Conservation (phyloP, 2,797 vertebrate genomes). For the Euthynnus affinis region DNA sequence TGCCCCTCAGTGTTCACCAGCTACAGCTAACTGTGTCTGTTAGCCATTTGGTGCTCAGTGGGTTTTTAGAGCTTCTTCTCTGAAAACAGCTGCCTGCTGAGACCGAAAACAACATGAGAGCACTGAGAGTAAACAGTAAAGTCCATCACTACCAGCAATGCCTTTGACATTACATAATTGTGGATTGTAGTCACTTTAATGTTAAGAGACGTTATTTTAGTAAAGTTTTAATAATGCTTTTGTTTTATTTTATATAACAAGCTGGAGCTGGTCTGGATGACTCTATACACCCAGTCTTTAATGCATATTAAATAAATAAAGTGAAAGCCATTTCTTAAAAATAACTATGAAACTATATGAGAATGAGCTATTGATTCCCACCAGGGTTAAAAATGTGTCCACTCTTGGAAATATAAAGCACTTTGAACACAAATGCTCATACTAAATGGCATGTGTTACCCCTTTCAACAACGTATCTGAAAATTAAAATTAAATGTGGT, state of each 20-base stretch:
- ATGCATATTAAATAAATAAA: conserved; percentile 8
- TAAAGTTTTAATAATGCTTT: not conserved
- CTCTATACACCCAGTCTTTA: not conserved
- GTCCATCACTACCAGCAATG: too few species aligned
- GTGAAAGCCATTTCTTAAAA: not conserved
- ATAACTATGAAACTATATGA: not conserved
- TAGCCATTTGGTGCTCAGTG: too few species aligned
- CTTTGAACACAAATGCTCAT: not conserved
- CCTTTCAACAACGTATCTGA: too few species aligned
- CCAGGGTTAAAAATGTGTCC: not conserved
- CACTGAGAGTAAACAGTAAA: too few species aligned
- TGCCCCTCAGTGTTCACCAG: too few species aligned
- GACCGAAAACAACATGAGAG: too few species aligned
- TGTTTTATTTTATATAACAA: not conserved
- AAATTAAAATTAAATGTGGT: too few species aligned
- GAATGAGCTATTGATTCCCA: not conserved
- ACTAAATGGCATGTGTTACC: not conserved
- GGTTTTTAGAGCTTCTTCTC: too few species aligned
- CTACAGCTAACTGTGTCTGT: too few species aligned
- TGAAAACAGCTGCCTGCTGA: too few species aligned
- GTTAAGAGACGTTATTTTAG: not conserved
- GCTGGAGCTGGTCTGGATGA: not conserved
- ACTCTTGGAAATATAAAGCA: not conserved
- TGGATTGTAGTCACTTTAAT: too few species aligned
- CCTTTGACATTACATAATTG: too few species aligned